Evolutionary conservation across 2,888 invertebrate species (phyloP), one percentile per base, ranked within the genome.

Genomic region (Acleris emargana): DNA sequence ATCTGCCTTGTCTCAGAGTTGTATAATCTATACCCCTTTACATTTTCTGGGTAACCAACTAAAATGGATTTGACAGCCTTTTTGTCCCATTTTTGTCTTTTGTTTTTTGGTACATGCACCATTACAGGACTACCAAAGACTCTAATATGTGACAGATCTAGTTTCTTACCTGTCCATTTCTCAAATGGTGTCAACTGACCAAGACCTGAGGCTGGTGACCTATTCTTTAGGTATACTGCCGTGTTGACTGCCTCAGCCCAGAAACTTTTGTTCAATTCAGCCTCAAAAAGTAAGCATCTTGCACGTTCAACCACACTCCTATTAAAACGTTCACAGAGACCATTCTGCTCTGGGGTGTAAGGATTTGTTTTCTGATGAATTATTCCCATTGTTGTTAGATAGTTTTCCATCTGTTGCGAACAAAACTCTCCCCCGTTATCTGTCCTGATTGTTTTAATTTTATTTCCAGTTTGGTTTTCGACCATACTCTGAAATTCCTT

Each of bases 381-480:
- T 22, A 61, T 38, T 49, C 59, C 57, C 28, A 3, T n/a, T 45
- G 32, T 43, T 5, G 43, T 58, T 9, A 63, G 9, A 38, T 38
- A 47, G 11, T 28, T 45, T 25, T 58, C 25, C 16, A 58, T n/a
- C 7, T 17, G 22, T 22, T 43, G 20, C 3, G 38, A 49, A 25
- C 62, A 62, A 20, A 18, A 63, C 25, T 63, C 63, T 7, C 22
- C 5, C 3, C 64, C 64, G n/a, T 64, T 64, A 17, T 64, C 64
- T 5, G 45, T 58, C 22, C 52, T 58, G 32, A 68, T n/a, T 13
- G 61, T 62, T 68, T 81, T 78, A 11, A 78, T 75, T 67, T 68
- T 73, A n/a, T 13, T 62, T 22, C 64, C 62, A 52, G 55, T 72
- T 67, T 78, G 74, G 54, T 76, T 78, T 68, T 76, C 77, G 18